phyloP scores from a whole-genome alignment of 2,888 invertebrate species.

The Parthenolecanium corni region DNA sequence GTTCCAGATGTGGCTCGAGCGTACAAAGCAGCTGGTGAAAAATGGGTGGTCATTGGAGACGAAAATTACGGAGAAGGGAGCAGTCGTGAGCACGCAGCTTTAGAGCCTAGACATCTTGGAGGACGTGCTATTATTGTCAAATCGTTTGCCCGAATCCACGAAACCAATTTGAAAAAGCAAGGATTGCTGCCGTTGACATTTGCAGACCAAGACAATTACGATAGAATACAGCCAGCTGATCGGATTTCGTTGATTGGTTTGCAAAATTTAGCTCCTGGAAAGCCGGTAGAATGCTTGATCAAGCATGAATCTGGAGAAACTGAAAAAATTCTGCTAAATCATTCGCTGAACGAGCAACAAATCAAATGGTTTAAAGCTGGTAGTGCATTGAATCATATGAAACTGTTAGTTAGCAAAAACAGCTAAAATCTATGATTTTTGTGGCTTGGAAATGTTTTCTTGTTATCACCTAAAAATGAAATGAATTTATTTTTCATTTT shows the following conservation, averaged over 20 bases:
- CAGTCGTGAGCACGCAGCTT: constrained; percentile 92
- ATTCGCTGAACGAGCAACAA: constrained; percentile 92
- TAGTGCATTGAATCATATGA: constrained; percentile 96
- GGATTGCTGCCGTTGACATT: constrained; percentile 95
- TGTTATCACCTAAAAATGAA: no score
- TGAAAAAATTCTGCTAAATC: constrained; percentile 79
- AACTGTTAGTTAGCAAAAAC: constrained; percentile 37
- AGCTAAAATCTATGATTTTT: no score
- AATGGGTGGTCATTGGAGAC: constrained; percentile 74
- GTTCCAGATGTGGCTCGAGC: constrained; percentile 91
- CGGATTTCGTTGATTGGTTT: constrained; percentile 71
- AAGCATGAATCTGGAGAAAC: constrained; percentile 78
- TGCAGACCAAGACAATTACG: constrained; percentile 84
- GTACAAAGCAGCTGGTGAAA: constrained; percentile 76
- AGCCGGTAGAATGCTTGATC: constrained; percentile 78
- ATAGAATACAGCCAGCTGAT: constrained; percentile 84
- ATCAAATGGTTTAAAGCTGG: constrained; percentile 97
- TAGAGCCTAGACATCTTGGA: constrained; percentile 90
- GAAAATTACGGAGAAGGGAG: constrained; percentile 76
- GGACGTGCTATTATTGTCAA: constrained; percentile 97
- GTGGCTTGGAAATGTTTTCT: no score
- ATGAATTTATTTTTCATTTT: no score
- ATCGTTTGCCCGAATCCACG: constrained; percentile 98
- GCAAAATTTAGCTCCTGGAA: constrained; percentile 72
- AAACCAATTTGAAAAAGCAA: constrained; percentile 98